Percentiles rank a stretch among this genome's conserved stretches.
Evolutionary conservation across 2,888 invertebrate species (phyloP).

Genomic region (Anodontia alba): DNA sequence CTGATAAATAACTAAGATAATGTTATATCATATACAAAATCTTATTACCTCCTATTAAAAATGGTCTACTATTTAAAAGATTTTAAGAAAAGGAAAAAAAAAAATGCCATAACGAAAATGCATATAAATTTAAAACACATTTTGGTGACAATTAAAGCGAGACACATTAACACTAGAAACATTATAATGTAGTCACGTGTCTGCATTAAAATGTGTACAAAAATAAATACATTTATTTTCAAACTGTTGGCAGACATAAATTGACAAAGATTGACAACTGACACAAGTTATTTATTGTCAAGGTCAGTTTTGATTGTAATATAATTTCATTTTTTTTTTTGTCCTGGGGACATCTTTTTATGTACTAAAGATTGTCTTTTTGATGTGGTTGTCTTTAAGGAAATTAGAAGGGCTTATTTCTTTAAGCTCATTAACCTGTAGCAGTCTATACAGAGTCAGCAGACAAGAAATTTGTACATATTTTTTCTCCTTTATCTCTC

Average conservation of each 20-base stretch:
- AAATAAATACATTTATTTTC: constrained; percentile 13
- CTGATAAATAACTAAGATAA: too few relatives aligned
- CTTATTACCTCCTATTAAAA: not conserved
- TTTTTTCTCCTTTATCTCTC: too few relatives aligned
- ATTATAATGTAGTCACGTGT: not conserved
- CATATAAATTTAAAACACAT: not conserved
- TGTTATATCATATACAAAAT: not conserved
- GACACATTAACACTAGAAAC: not conserved
- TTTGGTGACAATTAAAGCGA: not conserved
- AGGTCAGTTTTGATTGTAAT: not conserved
- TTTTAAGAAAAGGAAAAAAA: not conserved
- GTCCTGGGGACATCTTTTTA: too few relatives aligned
- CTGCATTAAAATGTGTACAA: not conserved
- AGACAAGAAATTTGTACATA: too few relatives aligned
- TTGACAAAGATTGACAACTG: constrained; percentile 15
- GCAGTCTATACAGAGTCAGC: too few relatives aligned
- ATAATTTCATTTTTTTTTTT: not conserved
- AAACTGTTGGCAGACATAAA: constrained; percentile 8
- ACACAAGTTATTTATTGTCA: constrained; percentile 13
- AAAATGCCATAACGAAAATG: not conserved
- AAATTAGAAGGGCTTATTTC: too few relatives aligned
- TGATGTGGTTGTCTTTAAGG: too few relatives aligned
- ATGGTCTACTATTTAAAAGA: not conserved
- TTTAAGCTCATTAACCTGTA: too few relatives aligned
- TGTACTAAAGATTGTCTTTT: too few relatives aligned